Conservation (phyloP, 2,797 vertebrate species). For the Hydrocynus forskahlii region DNA sequence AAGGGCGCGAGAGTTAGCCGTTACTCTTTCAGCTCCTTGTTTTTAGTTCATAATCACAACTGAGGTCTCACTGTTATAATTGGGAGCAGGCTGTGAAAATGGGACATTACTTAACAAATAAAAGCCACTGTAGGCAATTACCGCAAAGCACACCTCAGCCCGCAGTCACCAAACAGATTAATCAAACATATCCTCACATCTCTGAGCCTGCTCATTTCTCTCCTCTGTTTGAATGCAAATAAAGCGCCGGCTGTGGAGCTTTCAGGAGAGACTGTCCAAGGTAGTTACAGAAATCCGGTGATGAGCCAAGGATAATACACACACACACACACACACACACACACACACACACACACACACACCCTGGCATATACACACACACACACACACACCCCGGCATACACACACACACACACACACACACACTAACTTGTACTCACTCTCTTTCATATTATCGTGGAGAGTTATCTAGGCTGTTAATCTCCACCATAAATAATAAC, state of each 20-base stretch:
- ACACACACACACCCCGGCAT: slow-evolving; percentile 27
- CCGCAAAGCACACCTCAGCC: slow-evolving; percentile 72
- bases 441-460: slow-evolving; percentile 64
- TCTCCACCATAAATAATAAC: slow-evolving; percentile 84
- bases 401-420: slow-evolving; percentile 22
- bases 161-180: slow-evolving; percentile 72
- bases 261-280: slow-evolving; percentile 65
- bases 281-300: slow-evolving; percentile 69
- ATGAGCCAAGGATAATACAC: slow-evolving; percentile 54
- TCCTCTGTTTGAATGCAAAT: slow-evolving; percentile 82
- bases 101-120: slow-evolving; percentile 61
- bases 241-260: slow-evolving; percentile 75
- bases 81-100: slow-evolving; percentile 55
- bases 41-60: slow-evolving; percentile 42
- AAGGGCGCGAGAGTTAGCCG: slow-evolving; percentile 11
- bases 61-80: slow-evolving; percentile 44
- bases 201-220: slow-evolving; percentile 68
- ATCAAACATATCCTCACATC: slow-evolving; percentile 75
- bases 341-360: too few species aligned
- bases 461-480: slow-evolving; percentile 80
- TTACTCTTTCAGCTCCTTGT: slow-evolving; percentile 35
- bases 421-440: slow-evolving; percentile 54
- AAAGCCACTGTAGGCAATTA: slow-evolving; percentile 72
- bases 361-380: slow-evolving; percentile 41
- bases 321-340: slow-evolving; percentile 7